A percentile compares a stretch with the other conserved stretches of the same genome.
Conservation (phyloP, 2,888 invertebrate genomes). For the Parelbella ahira region DNA sequence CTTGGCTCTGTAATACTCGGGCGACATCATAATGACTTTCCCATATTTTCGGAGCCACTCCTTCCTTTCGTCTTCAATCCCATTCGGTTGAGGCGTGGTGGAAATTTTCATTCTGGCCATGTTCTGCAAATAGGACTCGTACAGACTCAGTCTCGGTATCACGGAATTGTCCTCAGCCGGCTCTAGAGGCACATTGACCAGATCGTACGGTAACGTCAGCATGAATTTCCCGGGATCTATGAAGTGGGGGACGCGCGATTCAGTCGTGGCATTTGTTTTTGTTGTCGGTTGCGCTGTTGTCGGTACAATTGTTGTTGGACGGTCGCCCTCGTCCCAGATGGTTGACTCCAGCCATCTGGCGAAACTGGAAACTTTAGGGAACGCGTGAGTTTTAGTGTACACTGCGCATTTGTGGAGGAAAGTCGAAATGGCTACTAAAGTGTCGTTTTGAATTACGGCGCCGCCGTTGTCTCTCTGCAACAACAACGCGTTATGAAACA, state of each 20-base stretch:
- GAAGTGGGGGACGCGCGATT: constrained; percentile 34
- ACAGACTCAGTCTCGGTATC: constrained; percentile 64
- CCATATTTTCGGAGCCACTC: constrained; percentile 46
- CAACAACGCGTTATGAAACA: constrained; percentile 12
- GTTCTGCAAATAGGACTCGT: constrained; percentile 65
- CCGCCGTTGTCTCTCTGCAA: constrained; percentile 70
- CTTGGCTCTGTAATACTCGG: constrained; percentile 25
- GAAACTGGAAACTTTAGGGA: constrained; percentile 60
- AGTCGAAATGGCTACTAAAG: constrained; percentile 54
- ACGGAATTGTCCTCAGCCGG: constrained; percentile 66
- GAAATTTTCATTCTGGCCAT: constrained; percentile 47
- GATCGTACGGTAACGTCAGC: constrained; percentile 62
- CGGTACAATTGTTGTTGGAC: constrained; percentile 40
- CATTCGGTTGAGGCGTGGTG: constrained; percentile 41
- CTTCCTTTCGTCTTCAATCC: constrained; percentile 35
- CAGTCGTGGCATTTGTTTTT: constrained; percentile 30
- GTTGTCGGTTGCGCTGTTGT: constrained; percentile 31
- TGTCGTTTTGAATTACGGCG: constrained; percentile 67
- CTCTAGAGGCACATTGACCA: constrained; percentile 63
- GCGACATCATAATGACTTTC: constrained; percentile 41
- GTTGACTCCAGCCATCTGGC: constrained; percentile 58
- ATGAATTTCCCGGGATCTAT: constrained; percentile 52
- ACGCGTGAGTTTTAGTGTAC: constrained; percentile 64
- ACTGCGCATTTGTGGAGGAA: constrained; percentile 63
- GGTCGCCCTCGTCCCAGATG: constrained; percentile 66